Evolutionary conservation across 2,113 vertebrate species (phyloP), one percentile per base, ranked within the genome.

Genomic region (Leptobrachium leishanense): DNA sequence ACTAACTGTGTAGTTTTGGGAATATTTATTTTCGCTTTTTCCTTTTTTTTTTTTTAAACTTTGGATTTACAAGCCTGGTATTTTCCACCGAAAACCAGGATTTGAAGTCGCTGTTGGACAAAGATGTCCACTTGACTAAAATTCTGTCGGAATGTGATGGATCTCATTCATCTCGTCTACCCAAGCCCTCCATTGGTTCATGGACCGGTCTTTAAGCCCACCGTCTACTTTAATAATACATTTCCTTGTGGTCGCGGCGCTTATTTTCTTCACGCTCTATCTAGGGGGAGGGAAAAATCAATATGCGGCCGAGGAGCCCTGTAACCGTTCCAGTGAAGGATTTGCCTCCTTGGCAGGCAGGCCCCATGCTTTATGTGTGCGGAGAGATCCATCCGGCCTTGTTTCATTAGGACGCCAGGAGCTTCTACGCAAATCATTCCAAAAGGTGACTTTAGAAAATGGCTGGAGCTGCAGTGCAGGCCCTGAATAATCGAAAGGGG

Each of bases 341-440:
- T 50, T 6, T 46, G 5, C 8, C 6, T 4, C 11, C 6, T 15
- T 41, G 43, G 57, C 68, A 67, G 43, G 2, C 31, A 77, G 66
- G 75, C 59, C 20, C 54, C 8, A 20, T 43, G 8, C 39, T 70
- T 72, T 79, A 72, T 72, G 69, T 54, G 15, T 40, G n/a, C 2
- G n/a, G 42, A 54, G 76, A 79, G 57, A 72, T 79, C 57, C 40
- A 66, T 72, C 76, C 64, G 39, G 3, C 10, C n/a, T 11, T 12
- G 69, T 46, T 72, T 55, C 69, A 79, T 79, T 75, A 65, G 9
- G 73, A 10, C 43, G 8, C 6, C 76, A 65, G 76, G 2, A 53
- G 11, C 8, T 4, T 12, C 7, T 40, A 42, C 39, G 68, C 57
- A 53, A 79, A 79, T 79, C 59, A 79, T 72, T 70, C 39, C 42